Percentiles rank a stretch among this genome's conserved stretches.
Conservation (phyloP, 1,140 invertebrate genomes). For the Drosophila nikananu region DNA sequence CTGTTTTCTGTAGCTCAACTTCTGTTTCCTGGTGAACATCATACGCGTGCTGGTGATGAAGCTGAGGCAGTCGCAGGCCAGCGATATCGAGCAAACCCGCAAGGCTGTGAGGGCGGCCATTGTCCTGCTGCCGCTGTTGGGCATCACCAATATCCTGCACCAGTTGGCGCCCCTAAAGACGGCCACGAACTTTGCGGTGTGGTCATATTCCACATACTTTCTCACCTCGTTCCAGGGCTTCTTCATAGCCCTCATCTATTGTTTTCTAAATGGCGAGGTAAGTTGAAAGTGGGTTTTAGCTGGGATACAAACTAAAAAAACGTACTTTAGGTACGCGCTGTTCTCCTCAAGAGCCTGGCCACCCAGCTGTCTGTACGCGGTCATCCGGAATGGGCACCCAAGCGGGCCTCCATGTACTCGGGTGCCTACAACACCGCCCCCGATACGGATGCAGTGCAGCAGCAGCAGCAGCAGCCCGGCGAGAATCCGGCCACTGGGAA, state of each 20-base stretch:
- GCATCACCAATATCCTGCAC: conserved; percentile 92
- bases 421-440: conserved; percentile 82
- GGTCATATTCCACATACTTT: conserved; percentile 93
- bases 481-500: conserved; percentile 51
- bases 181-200: conserved; percentile 90
- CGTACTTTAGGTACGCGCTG: conserved; percentile 87
- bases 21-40: conserved; percentile 93
- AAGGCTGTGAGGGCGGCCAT: conserved; percentile 93
- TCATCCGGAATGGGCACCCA: conserved; percentile 85
- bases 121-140: conserved; percentile 92
- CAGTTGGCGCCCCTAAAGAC: conserved; percentile 89
- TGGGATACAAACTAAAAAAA: too few relatives aligned
- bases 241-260: conserved; percentile 94
- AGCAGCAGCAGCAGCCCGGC: conserved; percentile 26
- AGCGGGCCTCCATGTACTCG: conserved; percentile 86
- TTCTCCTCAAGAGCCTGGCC: conserved; percentile 87
- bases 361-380: conserved; percentile 87
- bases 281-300: too few relatives aligned
- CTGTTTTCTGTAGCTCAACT: conserved; percentile 88
- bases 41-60: conserved; percentile 94
- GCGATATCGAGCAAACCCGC: conserved; percentile 92
- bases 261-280: conserved; percentile 95
- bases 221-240: conserved; percentile 95
- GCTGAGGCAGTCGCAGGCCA: conserved; percentile 90
- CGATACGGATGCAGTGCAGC: conserved; percentile 75